phyloP scores from a whole-genome alignment of 2,113 vertebrate genomes.

The Oryzias curvinotus region DNA sequence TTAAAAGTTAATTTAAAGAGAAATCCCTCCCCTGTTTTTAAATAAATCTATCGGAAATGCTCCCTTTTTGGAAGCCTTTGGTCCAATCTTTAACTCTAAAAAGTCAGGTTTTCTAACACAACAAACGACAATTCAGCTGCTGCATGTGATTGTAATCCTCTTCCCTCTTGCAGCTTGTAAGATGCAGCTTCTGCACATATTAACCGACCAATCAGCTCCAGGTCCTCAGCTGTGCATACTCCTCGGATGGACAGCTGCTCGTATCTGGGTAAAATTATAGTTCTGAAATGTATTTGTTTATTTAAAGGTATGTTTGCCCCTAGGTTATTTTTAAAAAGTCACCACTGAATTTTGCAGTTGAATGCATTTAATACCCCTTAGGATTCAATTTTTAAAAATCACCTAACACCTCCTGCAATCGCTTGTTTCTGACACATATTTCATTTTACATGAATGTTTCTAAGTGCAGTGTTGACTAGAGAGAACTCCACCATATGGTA shows the following conservation, averaged over 20 bases:
- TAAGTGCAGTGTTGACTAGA: background rate
- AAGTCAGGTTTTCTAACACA: no score
- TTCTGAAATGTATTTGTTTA: background rate
- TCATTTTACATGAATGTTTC: background rate
- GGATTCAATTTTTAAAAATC: background rate
- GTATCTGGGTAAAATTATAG: conserved; percentile 83
- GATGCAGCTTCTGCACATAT: conserved; percentile 80
- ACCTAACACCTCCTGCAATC: background rate
- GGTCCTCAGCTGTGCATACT: conserved; percentile 90
- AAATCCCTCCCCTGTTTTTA: no score
- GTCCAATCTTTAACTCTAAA: no score
- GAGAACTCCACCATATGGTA: background rate
- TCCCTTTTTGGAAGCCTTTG: no score
- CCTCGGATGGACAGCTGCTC: conserved; percentile 85
- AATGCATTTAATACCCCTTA: background rate
- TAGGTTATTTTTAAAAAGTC: no score
- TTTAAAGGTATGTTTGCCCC: background rate
- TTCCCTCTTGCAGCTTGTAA: conserved; percentile 75
- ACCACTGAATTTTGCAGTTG: background rate
- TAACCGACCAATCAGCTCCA: conserved; percentile 86
- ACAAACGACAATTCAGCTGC: background rate
- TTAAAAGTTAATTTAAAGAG: no score
- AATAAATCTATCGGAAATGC: no score
- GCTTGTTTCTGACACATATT: background rate
- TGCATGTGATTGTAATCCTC: background rate